phyloP scores from a whole-genome alignment of 1,140 invertebrate genomes.

The Acyrthosiphon pisum region DNA sequence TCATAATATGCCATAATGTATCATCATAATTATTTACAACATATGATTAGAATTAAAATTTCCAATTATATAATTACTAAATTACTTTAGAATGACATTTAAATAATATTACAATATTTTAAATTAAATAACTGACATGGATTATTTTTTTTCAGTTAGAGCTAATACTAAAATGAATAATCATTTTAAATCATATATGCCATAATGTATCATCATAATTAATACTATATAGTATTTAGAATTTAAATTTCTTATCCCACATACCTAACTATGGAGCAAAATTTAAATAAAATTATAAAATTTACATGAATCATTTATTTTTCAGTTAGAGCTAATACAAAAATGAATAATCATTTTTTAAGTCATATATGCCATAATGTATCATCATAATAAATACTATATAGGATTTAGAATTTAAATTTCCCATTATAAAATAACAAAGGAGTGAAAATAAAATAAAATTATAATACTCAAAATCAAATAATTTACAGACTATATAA shows the following conservation, averaged over 20 bases:
- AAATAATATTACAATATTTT: no score
- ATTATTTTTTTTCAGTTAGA: conserved; percentile 10
- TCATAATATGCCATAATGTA: conserved; percentile 15
- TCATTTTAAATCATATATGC: conserved; percentile 7
- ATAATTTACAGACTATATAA: no score
- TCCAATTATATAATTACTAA: no score
- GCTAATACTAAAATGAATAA: conserved; percentile 40
- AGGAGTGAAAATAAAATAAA: no score
- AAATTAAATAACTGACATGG: no score
- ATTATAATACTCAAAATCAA: no score
- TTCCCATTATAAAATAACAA: no score
- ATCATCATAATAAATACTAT: not conserved
- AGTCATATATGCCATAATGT: not conserved
- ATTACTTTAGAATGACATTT: no score
- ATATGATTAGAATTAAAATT: no score
- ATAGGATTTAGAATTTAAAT: no score
- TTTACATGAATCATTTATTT: not conserved
- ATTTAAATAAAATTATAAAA: not conserved
- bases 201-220: not conserved
- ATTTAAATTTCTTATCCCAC: not conserved
- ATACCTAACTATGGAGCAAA: not conserved
- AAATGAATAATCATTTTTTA: conserved; percentile 34
- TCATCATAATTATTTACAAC: no score
- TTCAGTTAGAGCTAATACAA: conserved; percentile 49
- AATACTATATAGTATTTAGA: not conserved